A percentile compares a stretch with the other conserved stretches of the same genome.
Evolutionary conservation across 2,888 invertebrate genomes (phyloP).

Genomic region (Abrostola tripartita): DNA sequence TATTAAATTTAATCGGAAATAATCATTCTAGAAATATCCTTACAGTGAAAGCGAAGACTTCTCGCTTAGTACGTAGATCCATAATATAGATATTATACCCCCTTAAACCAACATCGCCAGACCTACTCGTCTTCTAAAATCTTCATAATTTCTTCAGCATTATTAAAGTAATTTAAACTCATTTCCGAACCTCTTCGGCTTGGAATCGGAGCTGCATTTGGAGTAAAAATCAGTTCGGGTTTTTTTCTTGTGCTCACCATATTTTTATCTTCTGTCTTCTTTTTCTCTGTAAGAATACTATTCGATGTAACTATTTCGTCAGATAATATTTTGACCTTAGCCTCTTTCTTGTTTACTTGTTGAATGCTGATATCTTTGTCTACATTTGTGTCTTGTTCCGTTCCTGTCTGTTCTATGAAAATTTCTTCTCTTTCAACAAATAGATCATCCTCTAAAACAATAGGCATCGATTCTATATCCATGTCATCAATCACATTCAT

Average conservation of each 20-base stretch:
- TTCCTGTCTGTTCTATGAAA: slow-evolving; percentile 23
- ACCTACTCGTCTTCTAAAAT: slow-evolving; percentile 17
- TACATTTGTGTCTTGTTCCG: slow-evolving; percentile 23
- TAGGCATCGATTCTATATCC: slow-evolving; percentile 25
- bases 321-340: slow-evolving; percentile 22
- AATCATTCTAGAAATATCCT: slow-evolving; percentile 5
- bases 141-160: slow-evolving; percentile 20
- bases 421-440: slow-evolving; percentile 19
- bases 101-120: slow-evolving; percentile 13
- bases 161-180: slow-evolving; percentile 22
- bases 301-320: slow-evolving; percentile 20
- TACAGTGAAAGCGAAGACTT: slow-evolving; percentile 4
- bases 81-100: slow-evolving; percentile 15
- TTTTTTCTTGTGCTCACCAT: slow-evolving; percentile 18
- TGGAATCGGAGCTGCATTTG: slow-evolving; percentile 24
- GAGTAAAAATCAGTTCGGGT: slow-evolving; percentile 21
- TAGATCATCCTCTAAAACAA: slow-evolving; percentile 26
- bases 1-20: slow-evolving; percentile 8
- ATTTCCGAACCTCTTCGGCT: slow-evolving; percentile 23
- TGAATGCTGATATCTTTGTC: slow-evolving; percentile 23
- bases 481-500: slow-evolving; percentile 23
- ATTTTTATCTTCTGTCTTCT: slow-evolving; percentile 17
- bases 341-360: slow-evolving; percentile 20
- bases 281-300: slow-evolving; percentile 18
- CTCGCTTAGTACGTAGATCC: slow-evolving; percentile 7